phyloP scores from a whole-genome alignment of 2,113 vertebrate genomes.

The Psammodynastes pulverulentus region DNA sequence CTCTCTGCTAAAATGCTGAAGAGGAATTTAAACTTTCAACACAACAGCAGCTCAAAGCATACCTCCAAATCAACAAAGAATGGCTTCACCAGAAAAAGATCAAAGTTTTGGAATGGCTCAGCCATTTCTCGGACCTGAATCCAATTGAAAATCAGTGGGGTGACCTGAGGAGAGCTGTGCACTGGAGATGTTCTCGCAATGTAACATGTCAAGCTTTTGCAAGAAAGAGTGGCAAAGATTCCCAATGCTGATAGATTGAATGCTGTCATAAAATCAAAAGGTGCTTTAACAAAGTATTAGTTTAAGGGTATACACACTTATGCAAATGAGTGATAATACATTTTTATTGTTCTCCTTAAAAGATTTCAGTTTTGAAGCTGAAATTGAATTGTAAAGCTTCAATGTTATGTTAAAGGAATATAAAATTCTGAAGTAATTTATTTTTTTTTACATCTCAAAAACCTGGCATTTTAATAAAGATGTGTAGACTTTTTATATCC shows the following conservation, averaged over 20 bases:
- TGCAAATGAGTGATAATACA: background rate
- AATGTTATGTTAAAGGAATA: background rate
- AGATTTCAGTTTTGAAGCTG: background rate
- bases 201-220: background rate
- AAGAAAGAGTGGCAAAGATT: background rate
- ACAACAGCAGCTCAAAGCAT: background rate
- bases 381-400: background rate
- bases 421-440: background rate
- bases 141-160: background rate
- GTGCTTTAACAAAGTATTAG: background rate
- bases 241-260: background rate
- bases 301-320: background rate
- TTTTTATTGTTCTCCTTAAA: background rate
- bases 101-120: background rate
- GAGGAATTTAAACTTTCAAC: background rate
- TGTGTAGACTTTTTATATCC: background rate
- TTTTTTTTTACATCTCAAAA: background rate
- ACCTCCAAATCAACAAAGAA: background rate
- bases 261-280: background rate
- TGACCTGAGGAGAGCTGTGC: background rate
- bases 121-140: background rate
- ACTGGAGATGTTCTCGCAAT: background rate
- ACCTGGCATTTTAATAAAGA: background rate
- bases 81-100: background rate
- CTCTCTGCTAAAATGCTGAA: background rate